phyloP scores from a whole-genome alignment of 2,113 vertebrate genomes.

The Okapia johnstoni region DNA sequence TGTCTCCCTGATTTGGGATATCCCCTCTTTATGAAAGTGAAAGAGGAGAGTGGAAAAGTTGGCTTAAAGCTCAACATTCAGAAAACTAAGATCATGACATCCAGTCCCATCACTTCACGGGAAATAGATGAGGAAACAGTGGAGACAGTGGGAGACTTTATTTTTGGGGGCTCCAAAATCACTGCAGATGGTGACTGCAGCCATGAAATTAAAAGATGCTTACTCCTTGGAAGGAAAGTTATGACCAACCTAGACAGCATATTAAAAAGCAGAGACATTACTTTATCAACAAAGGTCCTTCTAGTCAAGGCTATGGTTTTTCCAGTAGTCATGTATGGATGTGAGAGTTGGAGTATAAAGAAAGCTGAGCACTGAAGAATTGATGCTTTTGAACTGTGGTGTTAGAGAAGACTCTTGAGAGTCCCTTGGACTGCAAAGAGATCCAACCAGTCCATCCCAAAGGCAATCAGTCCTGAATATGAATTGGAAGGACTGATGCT shows the following conservation, averaged over 20 bases:
- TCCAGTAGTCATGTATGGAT: neutral
- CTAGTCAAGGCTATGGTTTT: neutral
- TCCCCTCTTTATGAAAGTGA: neutral
- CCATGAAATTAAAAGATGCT: neutral
- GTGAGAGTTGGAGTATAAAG: neutral
- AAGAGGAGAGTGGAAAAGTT: neutral
- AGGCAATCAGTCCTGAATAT: neutral
- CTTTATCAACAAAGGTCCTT: neutral
- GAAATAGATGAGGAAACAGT: neutral
- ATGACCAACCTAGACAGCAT: neutral
- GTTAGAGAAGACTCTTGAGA: neutral
- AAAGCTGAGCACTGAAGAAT: fast-evolving
- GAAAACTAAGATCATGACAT: neutral
- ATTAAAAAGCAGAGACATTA: neutral
- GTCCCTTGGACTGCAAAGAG: neutral
- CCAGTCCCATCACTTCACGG: neutral
- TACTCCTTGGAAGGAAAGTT: neutral
- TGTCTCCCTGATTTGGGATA: neutral
- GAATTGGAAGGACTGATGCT: neutral
- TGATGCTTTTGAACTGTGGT: neutral
- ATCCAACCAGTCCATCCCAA: neutral
- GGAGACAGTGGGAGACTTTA: neutral
- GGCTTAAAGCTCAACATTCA: neutral
- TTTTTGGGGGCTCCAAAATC: neutral
- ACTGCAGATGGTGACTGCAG: neutral